Evolutionary conservation across 2,888 invertebrate species (phyloP), one percentile per base, ranked within the genome.

Genomic region (Marronus borbonicus): DNA sequence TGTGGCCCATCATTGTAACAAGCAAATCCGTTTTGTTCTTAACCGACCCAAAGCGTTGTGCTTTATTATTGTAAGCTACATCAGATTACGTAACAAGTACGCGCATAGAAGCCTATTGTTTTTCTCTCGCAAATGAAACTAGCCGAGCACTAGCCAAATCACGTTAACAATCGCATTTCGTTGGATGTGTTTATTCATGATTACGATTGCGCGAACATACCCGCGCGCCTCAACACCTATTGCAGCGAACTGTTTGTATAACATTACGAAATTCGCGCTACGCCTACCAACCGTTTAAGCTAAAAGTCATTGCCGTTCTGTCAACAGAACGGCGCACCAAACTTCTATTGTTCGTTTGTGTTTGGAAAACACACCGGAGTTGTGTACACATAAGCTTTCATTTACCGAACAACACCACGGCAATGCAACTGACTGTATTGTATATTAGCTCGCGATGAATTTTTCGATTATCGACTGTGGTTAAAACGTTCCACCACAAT

Each of bases 311-410:
- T 24, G 70, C 31, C 58, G 58, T 70, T 39, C 12, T 44, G n/a
- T 10, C 50, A 28, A 52, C 50, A 58, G 17, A 12, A 12, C 55
- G 20, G 24, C 24, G 14, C 28, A 55, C n/a, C 31, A 72, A 55
- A 72, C 44, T 44, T 68, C 50, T 68, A 68, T 50, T 68, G 44
- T 74, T 74, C 20, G 31, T 74, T 74, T 74, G 72, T 60, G 72
- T 74, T 60, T 60, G 60, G 60, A 60, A 74, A 74, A 74, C 72
- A 74, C 14, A 28, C 24, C 31, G 70, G 36, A 70, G 24, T 60
- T 74, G 60, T 60, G 20, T 24, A 68, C 55, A 70, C 12, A 70
- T 55, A 70, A 39, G 36, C 28, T 70, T 39, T 70, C 55, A 55
- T 70, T 70, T 70, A 55, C 36, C 36, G 70, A 36, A 70, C 8